Percentiles rank a stretch among this genome's conserved stretches.
These are phyloP conservation scores for Azorinus chamasolen DNA, from an alignment of 2,888 invertebrate species.

Conservation along the genomic window DNA sequence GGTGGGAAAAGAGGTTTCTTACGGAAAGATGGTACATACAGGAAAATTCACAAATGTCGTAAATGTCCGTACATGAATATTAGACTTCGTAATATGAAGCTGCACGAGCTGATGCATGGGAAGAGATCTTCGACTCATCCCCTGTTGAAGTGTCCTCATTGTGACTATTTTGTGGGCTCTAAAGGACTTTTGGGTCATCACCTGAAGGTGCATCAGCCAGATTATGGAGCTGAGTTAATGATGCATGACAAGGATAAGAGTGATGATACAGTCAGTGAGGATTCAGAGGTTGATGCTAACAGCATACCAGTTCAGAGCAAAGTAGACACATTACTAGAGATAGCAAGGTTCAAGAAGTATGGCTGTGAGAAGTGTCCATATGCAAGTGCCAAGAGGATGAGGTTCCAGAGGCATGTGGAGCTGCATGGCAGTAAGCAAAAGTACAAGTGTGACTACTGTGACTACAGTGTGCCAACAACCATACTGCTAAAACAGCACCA, in stretches of 20 bases:
- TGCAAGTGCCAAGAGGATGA: slow-evolving; percentile 94
- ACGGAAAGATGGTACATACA: slow-evolving; percentile 83
- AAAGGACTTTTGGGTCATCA: slow-evolving; percentile 90
- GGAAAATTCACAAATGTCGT: slow-evolving; percentile 94
- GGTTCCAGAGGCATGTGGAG: slow-evolving; percentile 93
- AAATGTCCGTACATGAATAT: slow-evolving; percentile 94
- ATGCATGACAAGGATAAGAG: slow-evolving; percentile 58
- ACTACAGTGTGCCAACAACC: slow-evolving; percentile 95
- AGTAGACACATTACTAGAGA: slow-evolving; percentile 89
- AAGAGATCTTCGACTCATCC: slow-evolving; percentile 84
- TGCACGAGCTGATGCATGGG: slow-evolving; percentile 94
- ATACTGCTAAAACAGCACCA: slow-evolving; percentile 94
- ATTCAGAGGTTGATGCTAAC: slow-evolving; percentile 46
- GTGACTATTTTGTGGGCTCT: slow-evolving; percentile 93
- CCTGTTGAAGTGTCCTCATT: slow-evolving; percentile 90
- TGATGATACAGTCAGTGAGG: slow-evolving; percentile 67
- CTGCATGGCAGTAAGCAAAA: slow-evolving; percentile 94
- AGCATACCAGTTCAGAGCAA: slow-evolving; percentile 70
- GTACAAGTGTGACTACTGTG: slow-evolving; percentile 94
- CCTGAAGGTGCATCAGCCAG: slow-evolving; percentile 89
- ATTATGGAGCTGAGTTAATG: slow-evolving; percentile 81
- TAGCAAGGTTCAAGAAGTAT: slow-evolving; percentile 91
- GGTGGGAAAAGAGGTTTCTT: slow-evolving; percentile 79
- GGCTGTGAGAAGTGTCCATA: slow-evolving; percentile 91
- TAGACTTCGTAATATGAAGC: slow-evolving; percentile 92